phyloP scores from a whole-genome alignment of 2,113 vertebrate species.

The Microcebus tavaratra region DNA sequence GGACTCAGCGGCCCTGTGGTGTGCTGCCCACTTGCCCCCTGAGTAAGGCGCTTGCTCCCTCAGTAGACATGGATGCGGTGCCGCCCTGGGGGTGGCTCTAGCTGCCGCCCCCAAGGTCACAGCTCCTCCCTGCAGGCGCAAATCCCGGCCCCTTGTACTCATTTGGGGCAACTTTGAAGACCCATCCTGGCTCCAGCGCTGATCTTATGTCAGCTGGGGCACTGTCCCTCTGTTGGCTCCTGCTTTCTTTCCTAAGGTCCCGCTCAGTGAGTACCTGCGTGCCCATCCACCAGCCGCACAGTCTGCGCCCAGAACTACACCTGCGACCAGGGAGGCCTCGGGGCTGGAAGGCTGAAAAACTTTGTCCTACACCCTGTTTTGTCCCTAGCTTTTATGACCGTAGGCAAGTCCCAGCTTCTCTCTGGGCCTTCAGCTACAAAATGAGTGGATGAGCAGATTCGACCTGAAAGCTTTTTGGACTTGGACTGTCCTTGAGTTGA shows the following conservation, averaged over 20 bases:
- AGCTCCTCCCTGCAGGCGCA: background rate
- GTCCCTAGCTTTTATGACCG: background rate
- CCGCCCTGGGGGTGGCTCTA: background rate
- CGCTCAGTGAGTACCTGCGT: background rate
- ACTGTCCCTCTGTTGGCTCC: background rate
- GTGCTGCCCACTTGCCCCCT: rapidly evolving
- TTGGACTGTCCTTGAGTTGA: background rate
- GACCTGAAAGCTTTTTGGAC: background rate
- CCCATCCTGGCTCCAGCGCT: background rate
- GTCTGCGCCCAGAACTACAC: background rate
- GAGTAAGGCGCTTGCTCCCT: background rate
- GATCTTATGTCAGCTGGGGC: background rate
- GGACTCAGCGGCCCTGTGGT: rapidly evolving
- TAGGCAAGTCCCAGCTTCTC: background rate
- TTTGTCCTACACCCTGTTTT: background rate
- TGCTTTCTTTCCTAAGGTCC: background rate
- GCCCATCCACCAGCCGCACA: background rate
- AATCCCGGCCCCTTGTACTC: background rate
- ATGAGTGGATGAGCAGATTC: background rate
- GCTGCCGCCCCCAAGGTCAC: background rate
- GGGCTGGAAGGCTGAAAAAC: background rate
- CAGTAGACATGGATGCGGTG: background rate
- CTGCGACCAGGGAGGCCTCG: background rate
- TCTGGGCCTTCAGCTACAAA: background rate
- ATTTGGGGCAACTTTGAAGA: background rate